Conservation (phyloP, 2,888 invertebrate species). For the Spialia ferax region DNA sequence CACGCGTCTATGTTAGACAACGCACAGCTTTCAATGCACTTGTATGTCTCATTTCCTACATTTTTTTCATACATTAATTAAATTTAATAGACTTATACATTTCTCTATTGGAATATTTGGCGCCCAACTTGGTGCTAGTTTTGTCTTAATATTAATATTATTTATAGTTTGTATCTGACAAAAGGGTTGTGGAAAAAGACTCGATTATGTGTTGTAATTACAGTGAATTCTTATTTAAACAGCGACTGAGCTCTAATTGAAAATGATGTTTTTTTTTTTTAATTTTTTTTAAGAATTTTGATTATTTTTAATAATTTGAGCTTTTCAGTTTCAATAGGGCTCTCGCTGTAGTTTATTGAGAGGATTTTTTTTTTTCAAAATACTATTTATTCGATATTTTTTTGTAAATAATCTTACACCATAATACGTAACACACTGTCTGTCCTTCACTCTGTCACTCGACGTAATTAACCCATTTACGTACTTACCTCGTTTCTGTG, state of each 20-base stretch:
- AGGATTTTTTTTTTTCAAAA: constrained; percentile 48
- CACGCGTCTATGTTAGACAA: constrained; percentile 58
- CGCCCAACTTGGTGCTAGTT: constrained; percentile 44
- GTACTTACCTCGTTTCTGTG: constrained; percentile 52
- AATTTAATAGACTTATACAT: constrained; percentile 46
- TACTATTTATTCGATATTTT: constrained; percentile 32
- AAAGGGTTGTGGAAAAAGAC: constrained; percentile 85
- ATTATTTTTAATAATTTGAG: too few species aligned
- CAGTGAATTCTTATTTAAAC: constrained; percentile 29
- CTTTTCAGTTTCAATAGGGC: constrained; percentile 53
- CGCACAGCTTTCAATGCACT: constrained; percentile 62
- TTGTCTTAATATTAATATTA: constrained; percentile 36
- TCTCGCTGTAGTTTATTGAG: constrained; percentile 33
- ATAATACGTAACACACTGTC: constrained; percentile 66
- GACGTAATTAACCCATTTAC: constrained; percentile 71
- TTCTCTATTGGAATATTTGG: constrained; percentile 44
- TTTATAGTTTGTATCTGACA: constrained; percentile 50
- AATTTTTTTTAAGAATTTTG: not conserved
- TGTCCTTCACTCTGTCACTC: constrained; percentile 67
- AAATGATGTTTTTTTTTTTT: too few species aligned
- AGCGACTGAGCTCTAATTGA: constrained; percentile 62
- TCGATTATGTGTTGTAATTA: constrained; percentile 50
- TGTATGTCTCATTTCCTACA: constrained; percentile 50
- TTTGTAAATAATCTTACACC: constrained; percentile 72
- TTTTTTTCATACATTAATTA: constrained; percentile 47